phyloP scores from a whole-genome alignment of 2,888 invertebrate species.

The Zootermopsis nevadensis region DNA sequence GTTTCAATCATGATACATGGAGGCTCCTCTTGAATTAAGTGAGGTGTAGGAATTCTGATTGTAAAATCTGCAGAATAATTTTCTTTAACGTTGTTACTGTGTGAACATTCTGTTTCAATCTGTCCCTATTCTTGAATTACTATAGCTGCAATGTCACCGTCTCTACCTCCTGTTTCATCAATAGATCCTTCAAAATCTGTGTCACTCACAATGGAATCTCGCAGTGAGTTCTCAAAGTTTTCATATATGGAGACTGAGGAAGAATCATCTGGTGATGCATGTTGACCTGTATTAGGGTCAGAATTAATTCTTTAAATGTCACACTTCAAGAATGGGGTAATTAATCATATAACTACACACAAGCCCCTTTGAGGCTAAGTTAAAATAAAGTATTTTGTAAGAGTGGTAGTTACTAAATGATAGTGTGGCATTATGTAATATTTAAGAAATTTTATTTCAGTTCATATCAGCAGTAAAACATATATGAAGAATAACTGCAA shows the following conservation, averaged over 20 bases:
- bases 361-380: no score
- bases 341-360: no score
- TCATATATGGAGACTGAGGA: slow-evolving; percentile 52
- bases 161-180: neutral
- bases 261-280: slow-evolving; percentile 17
- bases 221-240: slow-evolving; percentile 54
- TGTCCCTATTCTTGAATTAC: neutral
- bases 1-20: slow-evolving; percentile 33
- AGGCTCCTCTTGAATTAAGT: neutral
- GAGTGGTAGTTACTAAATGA: no score
- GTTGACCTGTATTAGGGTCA: neutral
- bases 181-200: neutral
- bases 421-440: no score
- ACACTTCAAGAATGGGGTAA: no score
- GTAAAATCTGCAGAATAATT: slow-evolving; percentile 21
- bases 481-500: no score
- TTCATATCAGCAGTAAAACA: no score
- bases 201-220: slow-evolving; percentile 48
- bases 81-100: neutral
- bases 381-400: no score
- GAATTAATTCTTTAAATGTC: neutral
- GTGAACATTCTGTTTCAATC: slow-evolving; percentile 9
- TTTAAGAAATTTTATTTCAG: no score
- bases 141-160: neutral
- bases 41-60: slow-evolving; percentile 21